Base-by-base conservation (phyloP, 2,888 invertebrate species). In the Philereme vetulata region DNA sequence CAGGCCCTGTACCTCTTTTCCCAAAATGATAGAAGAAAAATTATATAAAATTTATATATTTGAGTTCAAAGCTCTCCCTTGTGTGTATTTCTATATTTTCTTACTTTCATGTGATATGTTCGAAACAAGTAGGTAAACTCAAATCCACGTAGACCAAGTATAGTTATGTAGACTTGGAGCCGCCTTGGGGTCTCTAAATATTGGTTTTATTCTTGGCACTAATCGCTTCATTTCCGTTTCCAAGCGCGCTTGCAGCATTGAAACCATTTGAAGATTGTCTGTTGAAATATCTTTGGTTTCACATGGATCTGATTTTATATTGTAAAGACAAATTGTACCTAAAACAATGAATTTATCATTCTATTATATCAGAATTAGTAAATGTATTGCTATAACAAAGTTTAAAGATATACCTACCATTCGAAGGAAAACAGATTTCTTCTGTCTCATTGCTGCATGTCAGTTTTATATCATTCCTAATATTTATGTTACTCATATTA, bases 231-330 rank as follows among this genome's bases (percentile, higher is more conserved):
- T 63, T 70, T 90, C 88, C 5, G 45, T 59, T 57, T 74, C 60
- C 59, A 90, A 66, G 9, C 72, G 67, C 4, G 42, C 34, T 7
- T 68, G 63, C 70, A 90, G 66, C 21, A 57, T 72, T 4, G 68
- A 49, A 4, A 79, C 79, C n/a, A 88, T 62, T 35, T 83, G 78
- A 6, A 81, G 80, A 64, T 81, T 62, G 0, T 32, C 51, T 0
- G 54, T 58, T 8, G 85, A 83, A 63, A 90, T 66, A 52, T 90
- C 85, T 58, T 60, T 72, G 4, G 62, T 75, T 71, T 90, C 90
- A 63, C 90, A 90, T 0, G 89, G 88, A 72, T 90, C 90, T 34
- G 80, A 70, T 59, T 74, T 81, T 7, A 90, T 84, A 63, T 90
- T 84, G 65, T 77, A 90, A 46, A 90, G 74, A 59, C 90, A 90